phyloP scores from a whole-genome alignment of 2,797 vertebrate genomes.

The Liparis tanakae region DNA sequence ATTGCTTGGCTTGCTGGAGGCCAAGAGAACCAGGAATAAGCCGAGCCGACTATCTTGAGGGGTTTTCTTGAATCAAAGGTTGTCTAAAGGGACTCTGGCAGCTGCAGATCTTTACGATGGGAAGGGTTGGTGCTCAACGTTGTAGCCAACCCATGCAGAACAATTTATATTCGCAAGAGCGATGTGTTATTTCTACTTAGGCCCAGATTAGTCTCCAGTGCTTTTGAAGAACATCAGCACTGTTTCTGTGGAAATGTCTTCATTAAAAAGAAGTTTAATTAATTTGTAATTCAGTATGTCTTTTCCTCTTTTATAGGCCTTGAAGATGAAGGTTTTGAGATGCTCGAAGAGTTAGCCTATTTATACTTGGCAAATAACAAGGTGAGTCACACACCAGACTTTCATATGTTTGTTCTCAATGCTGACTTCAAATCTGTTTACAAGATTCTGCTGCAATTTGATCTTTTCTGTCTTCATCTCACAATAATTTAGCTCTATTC shows the following conservation, averaged over 20 bases:
- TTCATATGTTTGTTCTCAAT: conserved; percentile 17
- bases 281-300: neutral
- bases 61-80: neutral
- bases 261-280: neutral
- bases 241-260: neutral
- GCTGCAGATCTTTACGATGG: neutral
- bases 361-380: conserved; percentile 98
- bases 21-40: neutral
- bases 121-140: neutral
- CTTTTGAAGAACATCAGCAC: neutral
- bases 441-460: neutral
- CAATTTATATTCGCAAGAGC: neutral
- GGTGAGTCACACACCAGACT: conserved; percentile 78
- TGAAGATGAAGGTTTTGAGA: conserved; percentile 93
- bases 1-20: neutral
- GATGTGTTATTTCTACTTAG: neutral
- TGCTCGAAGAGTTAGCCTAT: conserved; percentile 92
- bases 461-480: conserved; percentile 12
- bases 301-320: conserved; percentile 83
- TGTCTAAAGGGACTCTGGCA: neutral
- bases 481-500: neutral
- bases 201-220: neutral
- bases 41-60: neutral
- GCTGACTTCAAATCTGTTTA: neutral
- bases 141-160: neutral